Conservation (phyloP, 2,797 vertebrate genomes). For the Brachyalestes nurse region DNA sequence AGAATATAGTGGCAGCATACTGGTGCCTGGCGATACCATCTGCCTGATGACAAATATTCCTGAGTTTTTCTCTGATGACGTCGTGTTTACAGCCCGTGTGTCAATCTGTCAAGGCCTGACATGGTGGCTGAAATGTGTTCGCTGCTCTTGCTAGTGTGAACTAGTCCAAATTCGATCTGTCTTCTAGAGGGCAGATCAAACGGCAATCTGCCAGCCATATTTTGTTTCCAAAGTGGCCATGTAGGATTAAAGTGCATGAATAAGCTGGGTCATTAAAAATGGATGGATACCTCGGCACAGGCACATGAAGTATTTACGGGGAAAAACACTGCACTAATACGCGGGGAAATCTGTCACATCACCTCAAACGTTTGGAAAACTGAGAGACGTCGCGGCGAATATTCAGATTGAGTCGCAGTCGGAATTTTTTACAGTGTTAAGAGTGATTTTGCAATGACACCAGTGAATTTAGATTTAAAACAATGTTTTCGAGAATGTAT, state of each 20-base stretch:
- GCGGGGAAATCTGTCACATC: constrained; percentile 1
- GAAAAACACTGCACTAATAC: constrained; percentile 23
- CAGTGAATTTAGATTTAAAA: neutral
- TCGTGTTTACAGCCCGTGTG: constrained; percentile 8
- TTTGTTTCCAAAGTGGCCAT: constrained; percentile 52
- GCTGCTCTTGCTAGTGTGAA: constrained; percentile 17
- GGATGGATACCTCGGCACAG: constrained; percentile 42
- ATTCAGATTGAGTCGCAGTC: neutral
- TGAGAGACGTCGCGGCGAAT: neutral
- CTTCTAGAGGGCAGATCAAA: constrained; percentile 43
- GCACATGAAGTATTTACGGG: constrained; percentile 41
- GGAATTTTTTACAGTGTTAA: neutral
- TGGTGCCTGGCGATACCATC: constrained; percentile 2
- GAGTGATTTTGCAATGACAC: neutral
- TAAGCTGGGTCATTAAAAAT: constrained; percentile 56
- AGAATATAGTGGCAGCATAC: neutral
- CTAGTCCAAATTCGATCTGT: constrained; percentile 18
- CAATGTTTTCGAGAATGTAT: neutral
- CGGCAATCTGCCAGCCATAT: constrained; percentile 38
- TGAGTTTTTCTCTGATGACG: constrained; percentile 5
- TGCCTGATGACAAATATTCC: constrained; percentile 14
- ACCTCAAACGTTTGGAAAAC: neutral
- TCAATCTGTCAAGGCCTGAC: constrained; percentile 9
- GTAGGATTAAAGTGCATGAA: constrained; percentile 55
- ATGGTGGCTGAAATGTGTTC: constrained; percentile 25